Evolutionary conservation across 2,113 vertebrate genomes (phyloP), one percentile per base, ranked within the genome.

Genomic region (Varanus komodoensis): DNA sequence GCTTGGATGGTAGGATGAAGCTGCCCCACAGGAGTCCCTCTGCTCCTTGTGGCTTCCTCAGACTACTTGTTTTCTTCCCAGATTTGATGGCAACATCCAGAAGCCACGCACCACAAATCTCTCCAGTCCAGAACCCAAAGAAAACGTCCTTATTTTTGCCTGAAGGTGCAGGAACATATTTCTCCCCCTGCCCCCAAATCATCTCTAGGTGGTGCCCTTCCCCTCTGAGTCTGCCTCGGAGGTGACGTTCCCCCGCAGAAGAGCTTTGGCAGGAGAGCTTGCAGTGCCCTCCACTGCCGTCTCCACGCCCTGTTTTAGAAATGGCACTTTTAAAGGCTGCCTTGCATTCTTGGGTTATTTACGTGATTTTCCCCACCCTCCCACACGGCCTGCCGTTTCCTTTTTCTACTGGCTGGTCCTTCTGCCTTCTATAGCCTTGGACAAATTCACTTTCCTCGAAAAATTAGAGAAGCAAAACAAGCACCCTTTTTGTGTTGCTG

Each of bases 201-300:
- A 57, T 57, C 90, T 64, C 74, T 73, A 73, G 90, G 50, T 91
- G 90, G 87, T n/a, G 32, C 81, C 67, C 74, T 88, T 91, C 61
- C 52, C 82, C 67, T 75, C 12, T 52, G 9, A 75, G 71, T 78
- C 29, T 12, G 2, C 4, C n/a, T 12, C 52, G 12, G 44, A 19
- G 15, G 0, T 25, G 6, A 52, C 32, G 27, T 75, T 32, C 52
- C 29, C 12, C 23, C 57, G 9, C 15, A 52, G 11, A 8, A 27
- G 17, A 6, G 15, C 6, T 44, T 44, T 67, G 61, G 29, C 38
- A 8, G 38, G 11, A 12, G 61, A 75, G 27, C 38, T 44, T 1
- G 38, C n/a, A n/a, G n/a, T n/a, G n/a, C n/a, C n/a, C n/a, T n/a
- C n/a, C n/a, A n/a, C 73, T 32, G 9, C 52, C 9, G 52, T 9